A percentile compares a stretch with the other conserved stretches of the same genome.
Conservation (phyloP, 2,888 invertebrate genomes). For the Drosophila dives region DNA sequence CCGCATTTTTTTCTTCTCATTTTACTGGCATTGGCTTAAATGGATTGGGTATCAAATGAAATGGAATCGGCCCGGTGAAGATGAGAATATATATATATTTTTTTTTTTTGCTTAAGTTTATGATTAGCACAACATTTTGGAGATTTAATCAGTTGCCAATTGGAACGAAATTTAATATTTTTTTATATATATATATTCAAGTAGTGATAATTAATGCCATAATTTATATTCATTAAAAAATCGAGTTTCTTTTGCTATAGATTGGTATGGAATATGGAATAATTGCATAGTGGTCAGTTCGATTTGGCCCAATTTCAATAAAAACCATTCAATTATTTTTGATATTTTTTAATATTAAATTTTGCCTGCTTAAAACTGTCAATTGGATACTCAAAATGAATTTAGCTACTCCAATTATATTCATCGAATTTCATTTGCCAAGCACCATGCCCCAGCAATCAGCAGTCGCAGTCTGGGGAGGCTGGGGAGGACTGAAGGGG, state of each 20-base stretch:
- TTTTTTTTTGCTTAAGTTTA: neutral
- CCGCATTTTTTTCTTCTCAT: constrained; percentile 28
- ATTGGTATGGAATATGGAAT: neutral
- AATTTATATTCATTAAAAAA: neutral
- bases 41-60: constrained; percentile 14
- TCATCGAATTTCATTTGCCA: constrained; percentile 12
- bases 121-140: constrained; percentile 8
- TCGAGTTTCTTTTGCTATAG: neutral
- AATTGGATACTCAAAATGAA: constrained; percentile 14
- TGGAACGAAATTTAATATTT: neutral
- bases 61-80: neutral
- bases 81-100: constrained; percentile 2
- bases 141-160: neutral
- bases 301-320: neutral
- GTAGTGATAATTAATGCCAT: neutral
- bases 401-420: constrained; percentile 1
- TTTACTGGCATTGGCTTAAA: constrained; percentile 8
- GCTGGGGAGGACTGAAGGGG: neutral
- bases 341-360: neutral
- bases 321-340: neutral
- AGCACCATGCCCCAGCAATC: constrained; percentile 3
- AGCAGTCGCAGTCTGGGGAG: constrained; percentile 19
- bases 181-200: neutral
- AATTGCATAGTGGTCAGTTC: neutral
- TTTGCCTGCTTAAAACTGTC: neutral